phyloP scores from a whole-genome alignment of 2,797 vertebrate genomes.

The Oceanodroma leucorhoa region DNA sequence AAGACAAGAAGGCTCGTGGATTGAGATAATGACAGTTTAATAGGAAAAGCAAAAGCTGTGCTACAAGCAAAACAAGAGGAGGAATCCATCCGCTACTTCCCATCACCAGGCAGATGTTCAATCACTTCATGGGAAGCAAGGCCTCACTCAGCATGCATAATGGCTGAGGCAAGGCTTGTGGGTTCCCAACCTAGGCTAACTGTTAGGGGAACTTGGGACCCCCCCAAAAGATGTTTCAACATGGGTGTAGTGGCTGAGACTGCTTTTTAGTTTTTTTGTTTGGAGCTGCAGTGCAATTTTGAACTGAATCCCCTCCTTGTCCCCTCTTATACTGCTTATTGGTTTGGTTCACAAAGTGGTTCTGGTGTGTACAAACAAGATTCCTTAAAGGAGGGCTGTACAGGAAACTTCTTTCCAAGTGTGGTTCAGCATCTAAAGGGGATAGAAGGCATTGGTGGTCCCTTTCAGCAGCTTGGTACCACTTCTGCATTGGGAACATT shows the following conservation, averaged over 20 bases:
- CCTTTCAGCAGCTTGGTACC: background rate
- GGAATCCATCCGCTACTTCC: background rate
- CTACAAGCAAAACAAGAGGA: background rate
- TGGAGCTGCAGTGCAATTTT: background rate
- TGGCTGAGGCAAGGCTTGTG: background rate
- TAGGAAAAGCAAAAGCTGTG: background rate
- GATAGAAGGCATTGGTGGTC: background rate
- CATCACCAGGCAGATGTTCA: accelerated
- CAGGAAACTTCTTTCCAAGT: background rate
- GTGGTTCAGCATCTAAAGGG: background rate
- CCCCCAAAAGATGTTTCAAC: background rate
- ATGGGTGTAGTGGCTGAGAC: background rate
- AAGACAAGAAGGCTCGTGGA: background rate
- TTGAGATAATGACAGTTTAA: background rate
- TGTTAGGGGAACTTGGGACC: background rate
- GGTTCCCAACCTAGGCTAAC: background rate
- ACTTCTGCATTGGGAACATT: background rate
- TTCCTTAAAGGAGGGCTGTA: background rate
- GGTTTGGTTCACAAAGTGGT: background rate
- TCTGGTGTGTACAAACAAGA: background rate
- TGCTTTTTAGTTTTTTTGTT: background rate
- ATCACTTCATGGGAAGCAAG: background rate
- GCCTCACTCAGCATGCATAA: background rate
- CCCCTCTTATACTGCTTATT: background rate
- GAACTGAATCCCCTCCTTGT: background rate